Evolutionary conservation across 2,113 vertebrate species (phyloP).

Genomic region (Seriola rivoliana): DNA sequence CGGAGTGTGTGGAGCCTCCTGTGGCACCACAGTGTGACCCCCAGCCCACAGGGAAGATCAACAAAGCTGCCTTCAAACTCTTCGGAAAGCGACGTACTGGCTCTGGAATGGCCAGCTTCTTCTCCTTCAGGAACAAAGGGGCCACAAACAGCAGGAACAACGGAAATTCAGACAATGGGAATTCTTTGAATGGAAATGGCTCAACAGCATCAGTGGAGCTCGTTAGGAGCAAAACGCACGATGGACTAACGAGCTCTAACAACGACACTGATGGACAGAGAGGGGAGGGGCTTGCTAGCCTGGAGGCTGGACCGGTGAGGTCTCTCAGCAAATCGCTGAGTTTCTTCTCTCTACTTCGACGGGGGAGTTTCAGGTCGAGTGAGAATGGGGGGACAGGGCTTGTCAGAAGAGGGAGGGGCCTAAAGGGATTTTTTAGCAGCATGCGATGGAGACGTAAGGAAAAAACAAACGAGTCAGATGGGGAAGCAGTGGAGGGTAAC

Average conservation of each 20-base stretch:
- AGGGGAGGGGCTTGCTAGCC: slow-evolving; percentile 82
- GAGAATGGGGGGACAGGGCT: slow-evolving; percentile 84
- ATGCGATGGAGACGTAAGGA: slow-evolving; percentile 93
- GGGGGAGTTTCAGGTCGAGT: slow-evolving; percentile 85
- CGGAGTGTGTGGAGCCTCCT: slow-evolving; percentile 89
- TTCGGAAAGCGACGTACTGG: slow-evolving; percentile 92
- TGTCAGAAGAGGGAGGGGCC: slow-evolving; percentile 90
- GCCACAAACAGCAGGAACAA: slow-evolving; percentile 81
- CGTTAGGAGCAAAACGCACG: slow-evolving; percentile 93
- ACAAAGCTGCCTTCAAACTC: slow-evolving; percentile 97
- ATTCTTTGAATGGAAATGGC: slow-evolving; percentile 75
- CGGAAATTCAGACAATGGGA: slow-evolving; percentile 80
- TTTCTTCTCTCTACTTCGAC: slow-evolving; percentile 93
- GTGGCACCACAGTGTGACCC: slow-evolving; percentile 85
- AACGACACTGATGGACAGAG: slow-evolving; percentile 82
- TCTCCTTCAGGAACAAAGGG: slow-evolving; percentile 94
- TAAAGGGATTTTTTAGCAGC: slow-evolving; percentile 92
- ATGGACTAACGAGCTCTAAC: slow-evolving; percentile 90
- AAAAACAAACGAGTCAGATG: slow-evolving; percentile 81
- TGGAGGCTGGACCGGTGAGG: slow-evolving; percentile 80
- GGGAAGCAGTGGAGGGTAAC: slow-evolving; percentile 74
- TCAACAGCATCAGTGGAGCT: slow-evolving; percentile 84
- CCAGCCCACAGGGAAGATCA: slow-evolving; percentile 93
- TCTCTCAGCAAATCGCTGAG: slow-evolving; percentile 93
- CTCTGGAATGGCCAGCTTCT: slow-evolving; percentile 93